Evolutionary conservation across 2,888 invertebrate genomes (phyloP), one percentile per base, ranked within the genome.

Genomic region (Clostera curtula): DNA sequence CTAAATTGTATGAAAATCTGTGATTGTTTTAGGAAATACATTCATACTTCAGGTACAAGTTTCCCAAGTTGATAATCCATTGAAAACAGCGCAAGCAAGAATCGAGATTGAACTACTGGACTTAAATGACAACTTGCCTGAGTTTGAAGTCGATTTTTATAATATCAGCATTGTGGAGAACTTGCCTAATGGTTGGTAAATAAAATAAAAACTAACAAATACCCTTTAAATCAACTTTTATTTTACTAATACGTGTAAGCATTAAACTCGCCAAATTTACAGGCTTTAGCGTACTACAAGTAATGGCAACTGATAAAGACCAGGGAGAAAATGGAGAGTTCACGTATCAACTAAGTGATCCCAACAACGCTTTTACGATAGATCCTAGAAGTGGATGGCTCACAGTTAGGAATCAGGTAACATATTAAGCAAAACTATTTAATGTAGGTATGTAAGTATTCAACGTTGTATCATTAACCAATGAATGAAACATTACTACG

Each of bases 101-200:
- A 86, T 92, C 0, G 92, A 93, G 61, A 75, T 94, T 0, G 88
- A 93, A 65, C 75, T 93, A 2, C 56, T 90, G 17, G 93, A 94
- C 53, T 68, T 93, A 5, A 93, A 95, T 52, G 95, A 95, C 59
- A 95, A 95, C 64, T 73, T 92, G 11, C 95, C 95, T 0, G 91
- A 93, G 49, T 96, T 96, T 45, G 95, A 95, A 60, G 93, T 93
- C 0, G 94, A 94, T 51, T 89, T 93, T 51, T 95, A 96, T 60
- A 95, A 95, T 50, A 95, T 96, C 40, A 95, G 95, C 43, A 95
- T 96, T 39, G 95, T 95, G 20, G 96, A 96, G 63, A 96, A 96
- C 64, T 77, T 95, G 13, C 95, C 95, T 0, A 93, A 93, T 47
- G 95, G 95, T 88, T 18, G 18, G 18, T 18, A 18, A 18, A 18